Base-by-base conservation (phyloP, 2,888 invertebrate species). In the Tolmerus cingulatus region DNA sequence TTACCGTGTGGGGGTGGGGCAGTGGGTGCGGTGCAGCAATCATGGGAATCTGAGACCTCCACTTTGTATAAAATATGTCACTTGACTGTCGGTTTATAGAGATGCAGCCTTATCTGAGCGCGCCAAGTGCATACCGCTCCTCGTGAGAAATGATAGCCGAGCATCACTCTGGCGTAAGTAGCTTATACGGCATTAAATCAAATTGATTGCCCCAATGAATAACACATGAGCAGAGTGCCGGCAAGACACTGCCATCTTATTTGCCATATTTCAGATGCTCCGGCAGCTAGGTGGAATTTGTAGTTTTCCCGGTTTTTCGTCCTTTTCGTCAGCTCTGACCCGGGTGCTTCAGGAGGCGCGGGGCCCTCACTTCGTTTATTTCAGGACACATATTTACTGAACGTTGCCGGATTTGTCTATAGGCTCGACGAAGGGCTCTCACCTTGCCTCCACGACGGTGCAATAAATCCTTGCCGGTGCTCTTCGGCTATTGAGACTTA, bases 141-240 rank as follows among this genome's bases (percentile, higher is more conserved):
- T 74, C 27, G 40, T 74, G 74, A 85, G 74, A 85, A 85, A 85
- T 85, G 74, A 85, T 74, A 74, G 37, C 74, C 74, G 23, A 85
- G 43, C 51, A 85, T 85, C 85, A 85, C 46, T 34, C 77, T 77
- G 40, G 77, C 86, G 77, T 86, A 86, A 86, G 86, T 57, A 86
- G 86, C 86, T 86, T 86, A 86, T 78, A 66, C 37, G 89, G 88
- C 88, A 88, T 88, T 90, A 89, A 89, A 89, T 90, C 89, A 89
- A 90, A 90, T 90, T 89, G 89, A 90, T 90, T 88, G 88, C 89
- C 88, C 88, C 89, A 89, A 90, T 89, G 89, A 90, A 90, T 90
- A 89, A 90, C 89, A 86, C 89, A 89, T 89, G 89, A 89, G 88
- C 78, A 88, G 87, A 88, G 82, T 82, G 87, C 86, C 76, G 87